Evolutionary conservation across 2,888 invertebrate genomes (phyloP).

Genomic region (Troides oblongomaculatus): DNA sequence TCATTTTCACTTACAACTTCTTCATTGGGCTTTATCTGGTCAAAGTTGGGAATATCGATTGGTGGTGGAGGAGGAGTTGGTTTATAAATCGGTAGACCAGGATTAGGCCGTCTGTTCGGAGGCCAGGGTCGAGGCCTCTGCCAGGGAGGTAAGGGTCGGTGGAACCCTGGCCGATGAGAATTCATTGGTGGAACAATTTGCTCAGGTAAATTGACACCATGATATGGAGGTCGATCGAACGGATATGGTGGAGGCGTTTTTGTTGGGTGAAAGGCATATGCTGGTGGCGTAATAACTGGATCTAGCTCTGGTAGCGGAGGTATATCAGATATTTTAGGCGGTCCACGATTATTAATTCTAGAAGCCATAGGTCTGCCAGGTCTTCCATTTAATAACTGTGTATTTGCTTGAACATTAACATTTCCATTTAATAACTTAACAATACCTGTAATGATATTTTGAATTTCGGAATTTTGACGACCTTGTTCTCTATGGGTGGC

Average conservation of each 20-base stretch:
- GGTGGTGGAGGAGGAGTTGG: constrained; percentile 78
- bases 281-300: constrained; percentile 70
- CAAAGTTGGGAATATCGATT: constrained; percentile 54
- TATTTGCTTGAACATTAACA: constrained; percentile 90
- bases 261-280: constrained; percentile 66
- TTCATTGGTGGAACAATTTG: constrained; percentile 83
- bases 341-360: constrained; percentile 93
- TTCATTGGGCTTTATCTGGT: constrained; percentile 52
- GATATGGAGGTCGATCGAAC: constrained; percentile 85
- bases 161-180: constrained; percentile 79
- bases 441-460: constrained; percentile 94
- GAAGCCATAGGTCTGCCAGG: constrained; percentile 85
- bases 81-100: constrained; percentile 81
- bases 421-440: constrained; percentile 93
- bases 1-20: constrained; percentile 64
- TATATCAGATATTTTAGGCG: constrained; percentile 90
- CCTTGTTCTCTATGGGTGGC: constrained; percentile 69
- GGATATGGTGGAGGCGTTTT: constrained; percentile 85
- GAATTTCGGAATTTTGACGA: constrained; percentile 84
- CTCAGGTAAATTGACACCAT: constrained; percentile 86
- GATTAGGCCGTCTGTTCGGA: constrained; percentile 75
- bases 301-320: constrained; percentile 86
- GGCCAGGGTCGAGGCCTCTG: constrained; percentile 81
- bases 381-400: constrained; percentile 79
- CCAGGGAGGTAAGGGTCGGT: constrained; percentile 84